phyloP scores from a whole-genome alignment of 2,797 vertebrate species.

The Urocyon cinereoargenteus region DNA sequence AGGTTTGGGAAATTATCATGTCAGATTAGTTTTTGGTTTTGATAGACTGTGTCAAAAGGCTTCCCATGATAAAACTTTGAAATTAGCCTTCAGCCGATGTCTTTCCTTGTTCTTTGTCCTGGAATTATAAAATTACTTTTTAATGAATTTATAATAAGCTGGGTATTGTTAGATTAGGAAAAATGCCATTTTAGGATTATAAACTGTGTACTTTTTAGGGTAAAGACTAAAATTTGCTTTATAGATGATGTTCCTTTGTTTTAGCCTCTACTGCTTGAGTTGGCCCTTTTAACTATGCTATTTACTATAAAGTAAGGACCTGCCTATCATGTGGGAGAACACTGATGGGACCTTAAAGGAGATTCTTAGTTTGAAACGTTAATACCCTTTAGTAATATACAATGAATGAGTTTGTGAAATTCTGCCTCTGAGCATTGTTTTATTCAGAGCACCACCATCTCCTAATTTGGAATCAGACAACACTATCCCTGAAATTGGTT shows the following conservation, averaged over 20 bases:
- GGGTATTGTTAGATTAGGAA: conserved; percentile 38
- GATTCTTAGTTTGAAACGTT: conserved; percentile 29
- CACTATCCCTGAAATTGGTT: conserved; percentile 10
- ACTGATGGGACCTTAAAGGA: background rate
- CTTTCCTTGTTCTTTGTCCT: conserved; percentile 27
- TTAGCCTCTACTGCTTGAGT: background rate
- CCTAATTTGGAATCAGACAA: conserved; percentile 66
- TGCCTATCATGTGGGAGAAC: background rate
- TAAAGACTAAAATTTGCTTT: conserved; percentile 23
- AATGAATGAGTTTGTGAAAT: conserved; percentile 45
- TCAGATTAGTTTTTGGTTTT: conserved; percentile 62
- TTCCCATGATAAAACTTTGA: conserved; percentile 47
- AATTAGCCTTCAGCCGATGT: background rate
- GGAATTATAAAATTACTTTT: conserved; percentile 53
- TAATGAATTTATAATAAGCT: background rate
- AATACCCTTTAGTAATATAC: conserved; percentile 35
- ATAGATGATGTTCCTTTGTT: conserved; percentile 35
- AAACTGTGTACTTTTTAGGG: background rate
- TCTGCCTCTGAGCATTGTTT: conserved; percentile 37
- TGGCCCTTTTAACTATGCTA: background rate
- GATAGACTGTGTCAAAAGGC: conserved; percentile 34
- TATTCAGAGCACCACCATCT: conserved; percentile 52
- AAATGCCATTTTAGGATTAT: conserved; percentile 46
- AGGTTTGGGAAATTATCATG: conserved; percentile 35
- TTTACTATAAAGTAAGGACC: background rate